A percentile compares a stretch with the other conserved stretches of the same genome.
These are phyloP conservation scores for Sinosuthora webbiana DNA, from an alignment of 2,113 vertebrate genomes.

Conservation along the genomic window DNA sequence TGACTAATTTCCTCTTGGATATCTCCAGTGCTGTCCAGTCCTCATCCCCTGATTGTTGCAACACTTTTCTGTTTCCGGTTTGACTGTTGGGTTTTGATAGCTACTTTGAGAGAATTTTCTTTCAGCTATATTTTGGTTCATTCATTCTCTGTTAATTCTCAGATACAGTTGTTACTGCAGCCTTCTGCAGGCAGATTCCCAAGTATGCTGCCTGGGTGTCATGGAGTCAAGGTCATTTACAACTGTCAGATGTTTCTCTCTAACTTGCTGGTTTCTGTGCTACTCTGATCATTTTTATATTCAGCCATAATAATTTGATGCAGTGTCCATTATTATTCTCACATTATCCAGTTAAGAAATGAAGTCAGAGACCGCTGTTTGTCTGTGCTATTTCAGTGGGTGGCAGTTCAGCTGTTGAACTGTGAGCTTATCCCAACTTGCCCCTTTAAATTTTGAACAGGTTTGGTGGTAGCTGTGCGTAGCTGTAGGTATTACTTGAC, in stretches of 20 bases:
- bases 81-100: not conserved
- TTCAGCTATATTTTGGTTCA: not conserved
- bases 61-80: not conserved
- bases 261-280: not conserved
- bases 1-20: not conserved
- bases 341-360: not conserved
- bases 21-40: not conserved
- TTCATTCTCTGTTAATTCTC: not conserved
- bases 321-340: not conserved
- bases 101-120: not conserved
- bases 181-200: not conserved
- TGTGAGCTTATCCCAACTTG: not conserved
- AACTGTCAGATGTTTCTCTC: not conserved
- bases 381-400: not conserved
- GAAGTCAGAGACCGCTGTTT: not conserved
- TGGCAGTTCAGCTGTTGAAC: not conserved
- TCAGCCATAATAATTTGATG: not conserved
- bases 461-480: not conserved
- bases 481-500: not conserved
- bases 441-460: not conserved
- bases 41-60: not conserved
- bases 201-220: not conserved
- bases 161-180: not conserved
- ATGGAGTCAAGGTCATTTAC: not conserved
- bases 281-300: not conserved